Conservation (phyloP, 92 coral and sea anemone genomes). For the Umimayanthus chanpuru region DNA sequence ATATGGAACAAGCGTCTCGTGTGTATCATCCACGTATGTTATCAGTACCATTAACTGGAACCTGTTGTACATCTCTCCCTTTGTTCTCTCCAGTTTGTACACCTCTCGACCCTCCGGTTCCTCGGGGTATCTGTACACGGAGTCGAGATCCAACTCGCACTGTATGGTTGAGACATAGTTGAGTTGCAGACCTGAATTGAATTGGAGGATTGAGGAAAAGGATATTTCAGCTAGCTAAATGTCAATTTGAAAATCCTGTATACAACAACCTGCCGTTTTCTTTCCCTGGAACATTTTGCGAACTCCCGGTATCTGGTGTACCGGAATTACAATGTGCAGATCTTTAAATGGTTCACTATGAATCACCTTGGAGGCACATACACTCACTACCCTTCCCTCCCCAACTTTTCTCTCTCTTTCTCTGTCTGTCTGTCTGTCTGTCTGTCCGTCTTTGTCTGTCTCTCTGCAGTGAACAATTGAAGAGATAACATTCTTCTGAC, state of each 20-base stretch:
- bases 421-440: too few species aligned
- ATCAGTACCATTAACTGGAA: constrained; percentile 17
- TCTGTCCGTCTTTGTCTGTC: too few species aligned
- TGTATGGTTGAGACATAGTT: background rate
- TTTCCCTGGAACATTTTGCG: too few species aligned
- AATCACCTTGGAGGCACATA: too few species aligned
- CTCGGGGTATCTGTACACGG: constrained; percentile 36
- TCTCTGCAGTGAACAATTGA: too few species aligned
- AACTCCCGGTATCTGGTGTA: too few species aligned
- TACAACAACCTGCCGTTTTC: background rate
- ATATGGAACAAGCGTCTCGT: constrained; percentile 30
- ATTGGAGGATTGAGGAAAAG: background rate
- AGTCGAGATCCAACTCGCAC: constrained; percentile 33
- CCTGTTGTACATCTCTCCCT: constrained; percentile 20
- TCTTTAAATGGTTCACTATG: too few species aligned
- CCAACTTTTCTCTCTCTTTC: too few species aligned
- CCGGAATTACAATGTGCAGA: too few species aligned
- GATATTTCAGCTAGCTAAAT: background rate
- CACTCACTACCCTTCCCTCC: too few species aligned
- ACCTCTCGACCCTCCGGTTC: constrained; percentile 18
- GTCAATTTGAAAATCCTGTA: background rate
- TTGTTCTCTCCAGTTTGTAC: constrained; percentile 44
- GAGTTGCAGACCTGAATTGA: background rate
- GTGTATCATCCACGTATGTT: constrained; percentile 21
- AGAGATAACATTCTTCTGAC: too few species aligned